These are phyloP conservation scores for Scolopax bukidnonensis DNA, from an alignment of 2,797 vertebrate species.

Conservation along the genomic window DNA sequence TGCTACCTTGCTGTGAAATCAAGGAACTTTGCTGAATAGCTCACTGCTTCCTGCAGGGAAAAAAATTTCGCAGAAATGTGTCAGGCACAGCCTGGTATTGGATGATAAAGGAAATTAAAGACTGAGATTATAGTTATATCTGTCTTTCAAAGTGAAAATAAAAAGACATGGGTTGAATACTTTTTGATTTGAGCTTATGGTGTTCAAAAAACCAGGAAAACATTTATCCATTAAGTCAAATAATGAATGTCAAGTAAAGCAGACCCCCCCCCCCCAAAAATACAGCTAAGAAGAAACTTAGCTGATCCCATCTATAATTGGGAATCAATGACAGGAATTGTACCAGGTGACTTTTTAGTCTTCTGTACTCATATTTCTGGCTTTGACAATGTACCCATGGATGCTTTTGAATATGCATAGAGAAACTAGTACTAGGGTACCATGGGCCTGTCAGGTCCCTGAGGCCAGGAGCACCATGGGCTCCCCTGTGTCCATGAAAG, in stretches of 20 bases:
- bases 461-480: neutral
- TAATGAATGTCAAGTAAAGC: neutral
- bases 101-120: conserved; percentile 18
- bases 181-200: neutral
- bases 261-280: neutral
- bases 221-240: neutral
- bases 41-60: neutral
- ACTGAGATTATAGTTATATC: neutral
- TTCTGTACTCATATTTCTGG: neutral
- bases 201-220: neutral
- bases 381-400: neutral
- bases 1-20: neutral
- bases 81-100: neutral
- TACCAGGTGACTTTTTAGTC: neutral
- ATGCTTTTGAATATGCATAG: neutral
- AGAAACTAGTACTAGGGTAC: neutral
- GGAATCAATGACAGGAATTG: neutral
- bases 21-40: neutral
- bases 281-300: neutral
- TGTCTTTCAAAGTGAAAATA: neutral
- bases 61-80: neutral
- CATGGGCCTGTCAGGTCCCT: neutral
- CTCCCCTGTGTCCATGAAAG: rapidly evolving
- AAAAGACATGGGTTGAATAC: neutral
- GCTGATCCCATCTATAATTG: neutral